phyloP scores from a whole-genome alignment of 1,140 invertebrate species.

The Magallana ariakensis region DNA sequence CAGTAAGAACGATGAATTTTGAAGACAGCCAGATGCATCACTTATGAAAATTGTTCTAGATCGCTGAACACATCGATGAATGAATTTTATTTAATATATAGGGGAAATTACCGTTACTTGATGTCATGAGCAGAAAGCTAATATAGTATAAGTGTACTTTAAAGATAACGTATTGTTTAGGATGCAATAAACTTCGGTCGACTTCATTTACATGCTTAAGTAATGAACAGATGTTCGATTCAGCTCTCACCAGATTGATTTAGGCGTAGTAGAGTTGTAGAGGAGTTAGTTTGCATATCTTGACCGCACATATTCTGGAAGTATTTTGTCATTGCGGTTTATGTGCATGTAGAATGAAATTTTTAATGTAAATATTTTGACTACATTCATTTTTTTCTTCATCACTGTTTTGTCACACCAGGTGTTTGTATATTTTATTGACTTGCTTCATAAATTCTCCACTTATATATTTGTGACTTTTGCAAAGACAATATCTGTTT shows the following conservation, averaged over 20 bases:
- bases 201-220: conserved; percentile 16
- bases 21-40: conserved; percentile 3
- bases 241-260: neutral
- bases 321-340: conserved; percentile 30
- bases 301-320: conserved; percentile 5
- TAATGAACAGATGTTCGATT: conserved; percentile 22
- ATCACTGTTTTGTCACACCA: neutral
- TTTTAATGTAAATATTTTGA: conserved; percentile 17
- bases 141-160: conserved; percentile 35
- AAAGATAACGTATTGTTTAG: conserved; percentile 32
- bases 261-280: neutral
- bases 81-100: neutral
- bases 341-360: neutral
- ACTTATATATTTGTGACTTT: too few species aligned
- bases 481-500: too few species aligned
- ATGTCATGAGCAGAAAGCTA: neutral
- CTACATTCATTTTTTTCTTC: neutral
- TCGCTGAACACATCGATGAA: conserved; percentile 33
- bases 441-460: too few species aligned
- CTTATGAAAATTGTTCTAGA: conserved; percentile 23
- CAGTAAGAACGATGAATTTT: neutral
- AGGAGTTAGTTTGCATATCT: neutral
- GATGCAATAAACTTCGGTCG: conserved; percentile 23
- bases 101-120: conserved; percentile 21
- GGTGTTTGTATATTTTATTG: neutral